Percentiles rank a stretch among this genome's conserved stretches.
Evolutionary conservation across 2,888 invertebrate species (phyloP).

Genomic region (Monochamus alternatus): DNA sequence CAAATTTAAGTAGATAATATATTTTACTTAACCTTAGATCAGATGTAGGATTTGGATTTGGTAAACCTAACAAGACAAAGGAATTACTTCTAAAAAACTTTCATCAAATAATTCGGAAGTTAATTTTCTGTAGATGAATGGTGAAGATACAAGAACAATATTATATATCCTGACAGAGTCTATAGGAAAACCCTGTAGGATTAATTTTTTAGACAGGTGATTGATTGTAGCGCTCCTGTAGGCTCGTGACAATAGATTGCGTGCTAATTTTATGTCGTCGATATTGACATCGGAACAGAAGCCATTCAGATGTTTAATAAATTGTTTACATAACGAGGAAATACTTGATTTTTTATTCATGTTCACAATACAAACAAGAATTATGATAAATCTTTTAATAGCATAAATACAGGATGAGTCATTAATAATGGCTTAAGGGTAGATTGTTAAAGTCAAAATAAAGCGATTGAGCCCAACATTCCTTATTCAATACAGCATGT

Average conservation of each 20-base stretch:
- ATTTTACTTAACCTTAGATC: no score
- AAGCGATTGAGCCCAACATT: no score
- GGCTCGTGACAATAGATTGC: constrained; percentile 16
- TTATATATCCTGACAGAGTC: background rate
- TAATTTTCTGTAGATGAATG: background rate
- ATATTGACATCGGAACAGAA: constrained; percentile 5
- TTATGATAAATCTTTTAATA: background rate
- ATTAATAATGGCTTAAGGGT: no score
- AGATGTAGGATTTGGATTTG: no score
- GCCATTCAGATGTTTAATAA: constrained; percentile 13
- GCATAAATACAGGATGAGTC: background rate
- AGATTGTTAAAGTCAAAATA: no score
- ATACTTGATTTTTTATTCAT: background rate
- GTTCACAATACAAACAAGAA: background rate
- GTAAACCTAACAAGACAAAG: no score
- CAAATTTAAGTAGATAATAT: no score
- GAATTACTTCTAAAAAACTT: background rate
- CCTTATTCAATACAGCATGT: no score
- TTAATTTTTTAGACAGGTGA: constrained; percentile 30
- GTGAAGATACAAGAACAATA: background rate
- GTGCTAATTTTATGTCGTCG: constrained; percentile 11
- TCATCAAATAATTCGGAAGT: background rate
- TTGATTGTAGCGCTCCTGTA: constrained; percentile 6
- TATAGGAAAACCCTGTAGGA: constrained; percentile 14
- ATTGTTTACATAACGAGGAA: background rate